Percentiles rank a stretch among this genome's conserved stretches.
Evolutionary conservation across 2,113 vertebrate species (phyloP).

Genomic region (Lagopus muta): DNA sequence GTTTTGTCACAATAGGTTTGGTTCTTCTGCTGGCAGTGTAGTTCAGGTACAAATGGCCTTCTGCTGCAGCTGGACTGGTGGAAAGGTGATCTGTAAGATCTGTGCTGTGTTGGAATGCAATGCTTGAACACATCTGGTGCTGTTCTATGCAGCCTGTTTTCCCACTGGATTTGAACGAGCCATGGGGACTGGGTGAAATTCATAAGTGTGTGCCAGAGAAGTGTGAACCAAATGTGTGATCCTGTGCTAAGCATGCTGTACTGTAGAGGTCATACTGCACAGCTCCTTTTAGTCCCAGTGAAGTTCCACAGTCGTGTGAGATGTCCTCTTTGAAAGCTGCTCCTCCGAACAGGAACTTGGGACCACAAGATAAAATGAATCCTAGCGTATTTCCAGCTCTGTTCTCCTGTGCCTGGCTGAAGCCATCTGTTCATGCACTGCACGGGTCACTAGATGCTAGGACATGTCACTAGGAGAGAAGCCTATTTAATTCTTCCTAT

Average conservation of each 20-base stretch:
- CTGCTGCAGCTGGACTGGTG: neutral
- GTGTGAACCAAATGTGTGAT: fast-evolving
- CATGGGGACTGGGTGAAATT: fast-evolving
- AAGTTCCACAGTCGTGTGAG: neutral
- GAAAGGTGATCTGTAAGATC: neutral
- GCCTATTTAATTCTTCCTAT: neutral
- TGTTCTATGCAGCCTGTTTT: neutral
- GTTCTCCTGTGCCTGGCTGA: neutral
- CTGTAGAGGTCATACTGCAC: fast-evolving
- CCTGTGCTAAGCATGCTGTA: fast-evolving
- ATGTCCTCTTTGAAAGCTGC: neutral
- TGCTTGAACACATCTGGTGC: neutral
- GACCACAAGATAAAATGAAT: neutral
- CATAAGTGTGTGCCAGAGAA: neutral
- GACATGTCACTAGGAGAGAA: neutral
- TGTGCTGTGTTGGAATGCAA: fast-evolving
- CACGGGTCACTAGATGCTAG: neutral
- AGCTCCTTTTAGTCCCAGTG: neutral
- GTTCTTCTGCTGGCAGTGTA: fast-evolving
- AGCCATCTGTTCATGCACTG: neutral
- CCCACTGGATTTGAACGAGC: neutral
- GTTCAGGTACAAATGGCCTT: neutral
- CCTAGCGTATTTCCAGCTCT: neutral
- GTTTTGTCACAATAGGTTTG: neutral
- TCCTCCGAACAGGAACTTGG: neutral